Conservation (phyloP, 1,140 invertebrate species). For the Aphis craccivora region DNA sequence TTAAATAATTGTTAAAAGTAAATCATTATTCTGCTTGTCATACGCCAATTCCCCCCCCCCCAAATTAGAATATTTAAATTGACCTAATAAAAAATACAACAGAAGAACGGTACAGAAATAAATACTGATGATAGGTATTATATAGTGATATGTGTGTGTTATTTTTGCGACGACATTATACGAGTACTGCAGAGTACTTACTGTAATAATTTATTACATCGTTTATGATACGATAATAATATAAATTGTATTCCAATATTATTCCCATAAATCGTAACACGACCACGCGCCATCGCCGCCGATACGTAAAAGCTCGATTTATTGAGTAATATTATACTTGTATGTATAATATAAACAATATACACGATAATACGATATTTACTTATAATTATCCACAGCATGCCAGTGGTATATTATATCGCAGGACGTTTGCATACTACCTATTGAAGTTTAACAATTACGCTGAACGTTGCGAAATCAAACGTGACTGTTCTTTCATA, state of each 20-base stretch:
- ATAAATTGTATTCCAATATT: background rate
- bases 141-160: background rate
- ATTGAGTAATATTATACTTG: background rate
- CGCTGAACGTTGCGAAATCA: background rate
- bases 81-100: background rate
- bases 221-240: background rate
- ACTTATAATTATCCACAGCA: background rate
- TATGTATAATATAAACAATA: background rate
- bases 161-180: background rate
- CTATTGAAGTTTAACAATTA: background rate
- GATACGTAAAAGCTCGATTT: background rate
- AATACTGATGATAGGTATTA: background rate
- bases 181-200: background rate
- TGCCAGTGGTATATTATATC: background rate
- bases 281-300: background rate
- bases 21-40: no score
- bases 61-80: no score
- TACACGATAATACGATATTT: background rate
- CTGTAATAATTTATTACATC: background rate
- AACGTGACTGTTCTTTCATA: constrained; percentile 7
- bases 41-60: no score
- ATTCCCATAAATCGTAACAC: background rate
- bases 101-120: background rate
- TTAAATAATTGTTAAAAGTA: no score
- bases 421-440: background rate